These are phyloP conservation scores for Danaus plexippus DNA, from an alignment of 1,140 invertebrate genomes.

Conservation along the genomic window DNA sequence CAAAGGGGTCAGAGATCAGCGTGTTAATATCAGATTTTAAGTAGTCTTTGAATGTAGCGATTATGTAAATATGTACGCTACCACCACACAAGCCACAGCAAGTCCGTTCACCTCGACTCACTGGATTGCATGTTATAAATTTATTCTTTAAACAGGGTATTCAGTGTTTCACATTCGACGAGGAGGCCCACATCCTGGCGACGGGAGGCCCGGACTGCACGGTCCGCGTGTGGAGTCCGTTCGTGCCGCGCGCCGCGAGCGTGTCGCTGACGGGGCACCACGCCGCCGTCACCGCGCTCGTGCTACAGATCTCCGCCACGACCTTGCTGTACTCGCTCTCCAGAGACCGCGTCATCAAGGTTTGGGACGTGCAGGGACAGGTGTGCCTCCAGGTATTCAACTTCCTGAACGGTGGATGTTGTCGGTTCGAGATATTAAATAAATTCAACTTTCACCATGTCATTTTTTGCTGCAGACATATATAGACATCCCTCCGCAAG, in stretches of 20 bases:
- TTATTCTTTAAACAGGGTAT: constrained; percentile 55
- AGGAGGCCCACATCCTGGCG: constrained; percentile 73
- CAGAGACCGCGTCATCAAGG: constrained; percentile 78
- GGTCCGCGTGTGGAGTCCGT: constrained; percentile 83
- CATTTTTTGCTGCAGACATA: constrained; percentile 70
- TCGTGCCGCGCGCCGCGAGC: constrained; percentile 76
- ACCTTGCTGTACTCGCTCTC: constrained; percentile 74
- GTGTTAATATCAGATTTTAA: too few species aligned
- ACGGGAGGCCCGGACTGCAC: constrained; percentile 82
- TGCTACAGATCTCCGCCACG: constrained; percentile 71
- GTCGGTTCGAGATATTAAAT: background rate
- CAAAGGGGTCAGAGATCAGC: too few species aligned
- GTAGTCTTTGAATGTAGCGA: too few species aligned
- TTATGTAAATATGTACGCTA: too few species aligned
- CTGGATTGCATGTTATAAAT: background rate
- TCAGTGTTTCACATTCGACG: constrained; percentile 73
- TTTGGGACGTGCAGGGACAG: constrained; percentile 77
- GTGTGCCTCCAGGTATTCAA: constrained; percentile 72
- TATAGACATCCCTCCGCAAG: constrained; percentile 72
- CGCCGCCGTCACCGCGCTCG: constrained; percentile 76
- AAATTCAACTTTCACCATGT: background rate
- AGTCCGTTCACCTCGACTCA: too few species aligned
- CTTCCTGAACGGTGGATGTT: background rate
- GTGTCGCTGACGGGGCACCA: constrained; percentile 78
- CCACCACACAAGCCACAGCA: too few species aligned